Base-by-base conservation (phyloP, 1,140 invertebrate species). In the Dreissena rostriformis region DNA sequence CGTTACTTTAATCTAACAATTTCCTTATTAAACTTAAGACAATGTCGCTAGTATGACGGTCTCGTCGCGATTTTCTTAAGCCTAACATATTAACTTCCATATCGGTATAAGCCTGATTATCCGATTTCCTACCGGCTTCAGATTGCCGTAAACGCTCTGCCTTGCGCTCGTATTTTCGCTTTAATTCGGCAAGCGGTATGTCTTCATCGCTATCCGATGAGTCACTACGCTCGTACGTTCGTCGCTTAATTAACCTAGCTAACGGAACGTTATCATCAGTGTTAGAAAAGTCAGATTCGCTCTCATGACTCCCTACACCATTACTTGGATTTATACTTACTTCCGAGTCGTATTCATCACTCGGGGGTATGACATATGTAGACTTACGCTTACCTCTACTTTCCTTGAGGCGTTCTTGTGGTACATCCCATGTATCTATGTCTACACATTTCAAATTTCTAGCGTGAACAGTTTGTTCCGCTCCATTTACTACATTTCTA, bases 351-450 rank as follows among this genome's bases (percentile, higher is more conserved):
- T 57, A 12, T 57, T 12, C 19, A 57, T 57, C 53, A 57, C 12
- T 14, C 6, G 72, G 72, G 17, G 72, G 52, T 17, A 78, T 29
- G 17, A 68, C 63, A 78, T 22, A 67, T 11, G 75, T 55, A 22
- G 75, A 11, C 22, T 52, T 78, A 12, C 71, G 8, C 29, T 49
- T 66, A 15, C 26, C 22, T 26, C 6, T 65, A 10, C 8, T 4
- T 67, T 68, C 28, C 11, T 61, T 22, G 4, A 17, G 7, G 11
- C 5, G 10, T 26, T n/a, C n/a, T 7, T 73, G 39, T n/a, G 10
- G 29, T 22, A 53, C 57, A 15, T 78, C 75, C 75, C 75, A 78
- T 6, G 66, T n/a, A 14, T 78, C 75, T 15, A 78, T n/a, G 52
- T 67, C 65, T n/a, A 49, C 75, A 53, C 15, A 15, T 28, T 78